Base-by-base conservation (phyloP, 2,888 invertebrate species). In the Papilio elwesi region DNA sequence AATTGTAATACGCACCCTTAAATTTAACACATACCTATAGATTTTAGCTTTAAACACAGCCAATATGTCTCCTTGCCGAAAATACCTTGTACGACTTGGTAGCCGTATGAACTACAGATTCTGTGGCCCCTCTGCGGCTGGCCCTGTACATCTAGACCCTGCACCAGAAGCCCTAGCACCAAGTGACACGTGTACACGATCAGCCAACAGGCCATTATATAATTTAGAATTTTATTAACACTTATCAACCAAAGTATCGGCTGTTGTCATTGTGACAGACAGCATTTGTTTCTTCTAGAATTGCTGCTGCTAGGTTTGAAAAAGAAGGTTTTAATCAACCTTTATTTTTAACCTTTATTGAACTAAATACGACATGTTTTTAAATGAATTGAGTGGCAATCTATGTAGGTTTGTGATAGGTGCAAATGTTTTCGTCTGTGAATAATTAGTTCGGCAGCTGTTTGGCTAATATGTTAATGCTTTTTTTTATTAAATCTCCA, bases 61-160 rank as follows among this genome's bases (percentile, higher is more conserved):
- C 83, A 77, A 76, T 91, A 85, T 0, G 71, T 77, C 74, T 92
- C 90, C 4, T 81, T 83, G 1, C 88, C 88, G 69, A 93, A 93
- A 73, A 81, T 88, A 0, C 85, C 92, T 63, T 85, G 78, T 0
- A 90, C 74, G 10, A 90, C 73, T 13, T 80, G 77, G 71, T 87
- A 85, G 0, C 90, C 91, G 9, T 79, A 76, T 0, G 77, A 75
- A n/a, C 71, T 79, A 71, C 84, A 85, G 2, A 80, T 71, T 10
- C 67, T 75, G 7, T 76, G 59, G 5, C 76, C 76, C 43, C 69
- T 76, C 11, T 75, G 49, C 43, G 36, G 64, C 53, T 73, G 73
- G 8, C 69, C 71, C 51, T 73, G 52, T 9, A 74, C 63, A 36
- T 76, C 74, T 57, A 66, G 36, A 10, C 74, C 70, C 10, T 71